phyloP scores from a whole-genome alignment of 2,888 invertebrate genomes.

The Allygus modestus region DNA sequence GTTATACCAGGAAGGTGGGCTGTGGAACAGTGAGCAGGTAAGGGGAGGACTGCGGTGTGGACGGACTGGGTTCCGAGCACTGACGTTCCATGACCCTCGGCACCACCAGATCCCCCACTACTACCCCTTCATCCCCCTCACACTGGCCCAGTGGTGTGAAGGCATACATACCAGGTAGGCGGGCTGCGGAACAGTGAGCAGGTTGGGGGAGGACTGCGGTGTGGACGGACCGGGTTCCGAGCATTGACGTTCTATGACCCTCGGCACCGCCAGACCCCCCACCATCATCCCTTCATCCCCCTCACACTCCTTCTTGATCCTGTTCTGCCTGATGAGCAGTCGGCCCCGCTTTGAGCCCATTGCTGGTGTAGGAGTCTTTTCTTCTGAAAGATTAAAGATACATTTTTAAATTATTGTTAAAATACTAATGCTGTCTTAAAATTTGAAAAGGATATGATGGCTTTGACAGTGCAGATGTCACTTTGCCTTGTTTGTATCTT shows the following conservation, averaged over 20 bases:
- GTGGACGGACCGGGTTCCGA: conserved; percentile 80
- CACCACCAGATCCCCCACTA: conserved; percentile 58
- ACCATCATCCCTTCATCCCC: conserved; percentile 60
- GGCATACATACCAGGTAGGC: conserved; percentile 75
- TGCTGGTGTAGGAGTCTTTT: conserved; percentile 16
- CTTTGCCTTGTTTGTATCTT: too few species aligned
- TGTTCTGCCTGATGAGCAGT: conserved; percentile 81
- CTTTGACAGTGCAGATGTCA: too few species aligned
- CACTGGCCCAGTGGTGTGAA: too few species aligned
- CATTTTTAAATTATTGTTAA: too few species aligned
- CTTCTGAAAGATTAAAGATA: conserved; percentile 32
- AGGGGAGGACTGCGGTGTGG: conserved; percentile 75
- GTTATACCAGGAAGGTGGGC: conserved; percentile 74
- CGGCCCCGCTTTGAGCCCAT: conserved; percentile 81
- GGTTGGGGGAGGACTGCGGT: conserved; percentile 73
- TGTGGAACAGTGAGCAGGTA: conserved; percentile 67
- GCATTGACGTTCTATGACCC: conserved; percentile 77
- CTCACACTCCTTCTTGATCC: conserved; percentile 82
- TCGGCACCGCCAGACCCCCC: conserved; percentile 60
- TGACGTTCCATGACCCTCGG: conserved; percentile 76
- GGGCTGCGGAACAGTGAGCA: conserved; percentile 67
- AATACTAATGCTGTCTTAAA: too few species aligned
- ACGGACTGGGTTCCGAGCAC: conserved; percentile 79
- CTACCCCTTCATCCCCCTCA: conserved; percentile 72
- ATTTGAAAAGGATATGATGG: too few species aligned